phyloP scores from a whole-genome alignment of 1,140 invertebrate species.

The Cataglyphis hispanica region DNA sequence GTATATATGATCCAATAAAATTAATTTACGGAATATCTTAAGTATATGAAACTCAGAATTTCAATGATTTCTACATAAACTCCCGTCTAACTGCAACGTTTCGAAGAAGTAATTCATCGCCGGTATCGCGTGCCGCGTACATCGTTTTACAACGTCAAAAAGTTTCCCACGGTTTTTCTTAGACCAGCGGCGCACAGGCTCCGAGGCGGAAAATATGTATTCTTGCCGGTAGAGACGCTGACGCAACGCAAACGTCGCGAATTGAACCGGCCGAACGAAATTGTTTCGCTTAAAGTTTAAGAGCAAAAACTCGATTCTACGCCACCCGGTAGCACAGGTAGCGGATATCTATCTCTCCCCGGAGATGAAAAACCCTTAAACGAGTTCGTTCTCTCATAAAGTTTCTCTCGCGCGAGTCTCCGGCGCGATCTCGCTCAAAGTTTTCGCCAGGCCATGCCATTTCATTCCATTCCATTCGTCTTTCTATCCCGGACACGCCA shows the following conservation, averaged over 20 bases:
- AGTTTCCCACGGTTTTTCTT: slow-evolving; percentile 51
- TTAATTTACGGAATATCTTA: neutral
- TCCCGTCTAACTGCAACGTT: neutral
- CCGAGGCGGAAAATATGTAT: slow-evolving; percentile 53
- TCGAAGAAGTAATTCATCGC: slow-evolving; percentile 8
- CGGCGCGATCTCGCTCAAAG: slow-evolving; percentile 32
- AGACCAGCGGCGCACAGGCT: slow-evolving; percentile 9
- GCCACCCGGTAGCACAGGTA: slow-evolving; percentile 26
- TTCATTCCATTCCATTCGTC: slow-evolving; percentile 1
- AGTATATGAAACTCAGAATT: neutral
- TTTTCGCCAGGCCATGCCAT: slow-evolving; percentile 27
- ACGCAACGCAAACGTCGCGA: slow-evolving; percentile 58
- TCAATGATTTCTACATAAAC: slow-evolving; percentile 18
- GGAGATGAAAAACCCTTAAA: slow-evolving; percentile 66
- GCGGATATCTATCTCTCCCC: slow-evolving; percentile 45
- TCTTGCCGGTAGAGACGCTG: slow-evolving; percentile 49
- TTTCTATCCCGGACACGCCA: slow-evolving; percentile 14
- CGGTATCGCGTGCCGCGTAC: neutral
- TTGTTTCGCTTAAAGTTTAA: slow-evolving; percentile 59
- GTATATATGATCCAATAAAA: neutral
- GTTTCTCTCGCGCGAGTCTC: slow-evolving; percentile 51
- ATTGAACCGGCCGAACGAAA: slow-evolving; percentile 59
- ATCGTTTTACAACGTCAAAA: slow-evolving; percentile 11
- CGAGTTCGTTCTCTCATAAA: slow-evolving; percentile 63
- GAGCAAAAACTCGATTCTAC: slow-evolving; percentile 56